A percentile compares a stretch with the other conserved stretches of the same genome.
Conservation (phyloP, 2,888 invertebrate species). For the Exocentrus adspersus region DNA sequence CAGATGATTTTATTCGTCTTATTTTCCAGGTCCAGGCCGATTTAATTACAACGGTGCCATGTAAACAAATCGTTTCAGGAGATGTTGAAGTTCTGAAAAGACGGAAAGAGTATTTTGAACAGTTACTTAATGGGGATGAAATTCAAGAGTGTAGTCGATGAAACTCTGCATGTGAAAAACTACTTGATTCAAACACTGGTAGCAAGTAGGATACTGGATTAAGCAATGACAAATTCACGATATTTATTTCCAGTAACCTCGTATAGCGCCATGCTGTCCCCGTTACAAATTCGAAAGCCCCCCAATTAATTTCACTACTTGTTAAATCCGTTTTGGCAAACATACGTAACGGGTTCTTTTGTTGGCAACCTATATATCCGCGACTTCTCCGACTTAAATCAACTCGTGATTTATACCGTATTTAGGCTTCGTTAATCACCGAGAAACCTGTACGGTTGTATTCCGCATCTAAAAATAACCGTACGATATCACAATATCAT, state of each 20-base stretch:
- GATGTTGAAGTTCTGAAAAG: neutral
- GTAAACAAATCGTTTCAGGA: neutral
- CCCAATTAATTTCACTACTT: conserved; percentile 10
- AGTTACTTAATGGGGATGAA: too few species aligned
- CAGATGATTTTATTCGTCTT: too few species aligned
- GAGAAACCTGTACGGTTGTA: conserved; percentile 27
- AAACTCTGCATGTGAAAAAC: too few species aligned
- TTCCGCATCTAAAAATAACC: conserved; percentile 31
- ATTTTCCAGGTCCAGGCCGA: too few species aligned
- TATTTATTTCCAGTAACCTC: neutral
- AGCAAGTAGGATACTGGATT: neutral
- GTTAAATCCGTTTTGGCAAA: conserved; percentile 9
- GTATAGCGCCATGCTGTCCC: neutral
- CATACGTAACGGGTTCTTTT: conserved; percentile 17
- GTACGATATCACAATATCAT: conserved; percentile 34
- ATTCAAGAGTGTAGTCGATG: too few species aligned
- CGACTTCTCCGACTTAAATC: too few species aligned
- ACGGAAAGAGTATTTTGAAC: too few species aligned
- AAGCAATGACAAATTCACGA: neutral
- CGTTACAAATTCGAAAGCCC: neutral
- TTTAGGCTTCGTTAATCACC: conserved; percentile 27
- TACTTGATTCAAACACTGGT: too few species aligned
- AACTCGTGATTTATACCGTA: conserved; percentile 17
- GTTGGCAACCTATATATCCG: conserved; percentile 12
- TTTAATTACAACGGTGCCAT: too few species aligned